Conservation (phyloP, 2,797 vertebrate species). For the Alcedo quadribrachys region DNA sequence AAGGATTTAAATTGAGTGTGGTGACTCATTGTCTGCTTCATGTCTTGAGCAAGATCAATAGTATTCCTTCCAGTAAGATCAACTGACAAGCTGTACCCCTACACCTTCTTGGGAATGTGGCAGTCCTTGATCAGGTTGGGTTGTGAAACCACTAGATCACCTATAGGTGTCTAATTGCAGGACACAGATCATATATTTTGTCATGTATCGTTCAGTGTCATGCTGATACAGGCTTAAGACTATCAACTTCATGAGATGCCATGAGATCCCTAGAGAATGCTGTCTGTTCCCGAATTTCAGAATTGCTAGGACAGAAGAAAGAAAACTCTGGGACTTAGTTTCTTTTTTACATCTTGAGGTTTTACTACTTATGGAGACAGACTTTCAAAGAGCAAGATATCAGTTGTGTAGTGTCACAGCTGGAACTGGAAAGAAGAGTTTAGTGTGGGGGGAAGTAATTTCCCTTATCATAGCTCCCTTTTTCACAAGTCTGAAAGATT, state of each 20-base stretch:
- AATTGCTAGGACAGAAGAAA: background rate
- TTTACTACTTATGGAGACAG: background rate
- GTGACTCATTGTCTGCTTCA: background rate
- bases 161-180: background rate
- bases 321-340: background rate
- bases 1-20: background rate
- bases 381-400: background rate
- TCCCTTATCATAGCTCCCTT: background rate
- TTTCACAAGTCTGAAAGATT: background rate
- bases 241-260: background rate
- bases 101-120: background rate
- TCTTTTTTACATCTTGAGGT: background rate
- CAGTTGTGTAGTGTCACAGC: background rate
- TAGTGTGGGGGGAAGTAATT: background rate
- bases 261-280: background rate
- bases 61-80: background rate
- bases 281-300: background rate
- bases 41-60: background rate
- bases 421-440: background rate
- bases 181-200: background rate
- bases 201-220: background rate
- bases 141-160: background rate
- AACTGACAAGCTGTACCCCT: background rate
- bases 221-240: background rate
- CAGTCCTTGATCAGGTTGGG: background rate